phyloP scores from a whole-genome alignment of 1,140 invertebrate genomes.

The Listronotus bonariensis region DNA sequence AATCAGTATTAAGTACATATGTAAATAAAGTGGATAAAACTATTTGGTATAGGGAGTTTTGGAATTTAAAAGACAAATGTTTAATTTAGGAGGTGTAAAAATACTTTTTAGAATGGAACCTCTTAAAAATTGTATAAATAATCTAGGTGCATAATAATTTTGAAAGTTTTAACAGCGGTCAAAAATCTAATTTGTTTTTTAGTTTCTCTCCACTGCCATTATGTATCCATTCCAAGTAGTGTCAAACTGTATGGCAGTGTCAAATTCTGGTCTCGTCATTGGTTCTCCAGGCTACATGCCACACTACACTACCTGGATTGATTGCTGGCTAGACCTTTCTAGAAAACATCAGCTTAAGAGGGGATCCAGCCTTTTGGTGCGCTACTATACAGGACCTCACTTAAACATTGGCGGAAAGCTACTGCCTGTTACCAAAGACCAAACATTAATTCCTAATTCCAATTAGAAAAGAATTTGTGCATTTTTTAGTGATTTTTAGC shows the following conservation, averaged over 20 bases:
- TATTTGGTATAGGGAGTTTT: too few species aligned
- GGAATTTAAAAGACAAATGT: too few species aligned
- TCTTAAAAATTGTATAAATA: too few species aligned
- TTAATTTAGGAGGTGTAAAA: too few species aligned
- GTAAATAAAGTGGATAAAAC: too few species aligned
- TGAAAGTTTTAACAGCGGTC: too few species aligned
- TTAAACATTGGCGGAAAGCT: constrained; percentile 44
- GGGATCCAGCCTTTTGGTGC: constrained; percentile 80
- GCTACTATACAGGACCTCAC: constrained; percentile 74
- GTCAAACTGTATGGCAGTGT: constrained; percentile 84
- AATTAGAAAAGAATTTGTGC: not conserved
- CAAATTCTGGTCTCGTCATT: constrained; percentile 73
- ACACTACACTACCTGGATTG: constrained; percentile 73
- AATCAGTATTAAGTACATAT: too few species aligned
- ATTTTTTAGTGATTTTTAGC: constrained; percentile 3
- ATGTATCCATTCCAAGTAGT: constrained; percentile 88
- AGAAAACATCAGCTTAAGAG: constrained; percentile 76
- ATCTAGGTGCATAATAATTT: too few species aligned
- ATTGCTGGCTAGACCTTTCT: constrained; percentile 79
- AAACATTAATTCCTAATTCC: constrained; percentile 15
- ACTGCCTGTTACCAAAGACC: constrained; percentile 29
- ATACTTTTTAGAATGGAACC: too few species aligned
- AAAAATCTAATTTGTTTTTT: constrained; percentile 48
- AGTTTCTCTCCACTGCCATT: constrained; percentile 76
- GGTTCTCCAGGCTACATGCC: constrained; percentile 82